Percentiles rank a stretch among this genome's conserved stretches.
phyloP scores from a whole-genome alignment of 2,888 invertebrate species.

The Vesta saturnalis region DNA sequence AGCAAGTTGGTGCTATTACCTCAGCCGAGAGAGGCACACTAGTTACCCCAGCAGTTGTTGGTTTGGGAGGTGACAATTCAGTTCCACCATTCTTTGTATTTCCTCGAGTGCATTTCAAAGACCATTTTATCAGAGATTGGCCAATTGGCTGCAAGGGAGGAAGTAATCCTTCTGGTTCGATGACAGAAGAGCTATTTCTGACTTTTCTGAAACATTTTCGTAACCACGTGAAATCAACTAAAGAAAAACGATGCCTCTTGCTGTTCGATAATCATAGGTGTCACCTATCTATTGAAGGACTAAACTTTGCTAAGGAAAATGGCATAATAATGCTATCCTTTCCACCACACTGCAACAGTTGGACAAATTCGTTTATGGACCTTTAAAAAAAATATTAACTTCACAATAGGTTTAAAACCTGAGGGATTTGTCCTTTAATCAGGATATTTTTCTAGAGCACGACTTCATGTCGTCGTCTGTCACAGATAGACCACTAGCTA shows the following conservation, averaged over 20 bases:
- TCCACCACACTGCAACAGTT: conserved; percentile 36
- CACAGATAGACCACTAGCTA: no score
- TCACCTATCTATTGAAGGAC: conserved; percentile 24
- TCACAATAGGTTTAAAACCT: background rate
- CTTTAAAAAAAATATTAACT: conserved; percentile 22
- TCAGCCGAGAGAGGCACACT: no score
- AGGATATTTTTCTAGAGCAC: background rate
- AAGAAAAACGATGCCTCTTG: conserved; percentile 23
- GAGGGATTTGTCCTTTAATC: background rate
- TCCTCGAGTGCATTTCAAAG: conserved; percentile 41
- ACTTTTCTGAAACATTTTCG: no score
- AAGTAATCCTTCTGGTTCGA: no score
- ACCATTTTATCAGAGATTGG: conserved; percentile 31
- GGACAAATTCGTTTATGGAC: conserved; percentile 24
- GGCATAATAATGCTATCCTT: conserved; percentile 26
- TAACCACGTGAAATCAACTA: no score
- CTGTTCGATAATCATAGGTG: conserved; percentile 30
- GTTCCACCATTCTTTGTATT: no score
- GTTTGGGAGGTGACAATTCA: no score
- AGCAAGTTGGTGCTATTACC: no score
- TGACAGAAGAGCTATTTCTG: no score
- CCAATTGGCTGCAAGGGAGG: conserved; percentile 36
- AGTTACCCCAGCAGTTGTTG: conserved; percentile 44
- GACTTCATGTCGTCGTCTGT: background rate
- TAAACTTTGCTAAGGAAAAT: conserved; percentile 33